phyloP scores from a whole-genome alignment of 2,113 vertebrate species.

The Chitala chitala region DNA sequence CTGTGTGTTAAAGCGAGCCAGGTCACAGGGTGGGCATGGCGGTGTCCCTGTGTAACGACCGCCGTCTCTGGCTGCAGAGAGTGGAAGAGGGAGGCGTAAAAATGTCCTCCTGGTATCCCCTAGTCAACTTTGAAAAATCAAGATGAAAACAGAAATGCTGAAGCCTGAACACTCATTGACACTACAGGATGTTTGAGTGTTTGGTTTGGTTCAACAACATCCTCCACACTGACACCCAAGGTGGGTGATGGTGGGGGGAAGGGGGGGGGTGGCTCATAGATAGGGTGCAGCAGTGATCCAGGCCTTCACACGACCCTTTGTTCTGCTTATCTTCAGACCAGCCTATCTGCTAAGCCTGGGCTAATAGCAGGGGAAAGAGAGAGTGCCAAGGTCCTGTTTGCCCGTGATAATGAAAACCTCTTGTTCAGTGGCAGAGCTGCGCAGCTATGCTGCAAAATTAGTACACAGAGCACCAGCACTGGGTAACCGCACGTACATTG shows the following conservation, averaged over 20 bases:
- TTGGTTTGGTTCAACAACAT: constrained; percentile 28
- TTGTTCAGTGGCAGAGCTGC: constrained; percentile 12
- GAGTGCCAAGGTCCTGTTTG: background rate
- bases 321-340: constrained; percentile 24
- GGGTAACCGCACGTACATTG: background rate
- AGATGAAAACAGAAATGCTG: background rate
- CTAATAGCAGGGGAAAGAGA: constrained; percentile 8
- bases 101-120: too few species aligned
- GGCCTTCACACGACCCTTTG: constrained; percentile 25
- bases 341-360: constrained; percentile 9
- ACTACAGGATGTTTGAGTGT: constrained; percentile 26
- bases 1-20: too few species aligned
- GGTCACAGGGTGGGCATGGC: background rate
- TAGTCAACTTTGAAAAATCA: background rate
- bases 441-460: background rate
- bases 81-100: too few species aligned
- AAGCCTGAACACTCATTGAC: constrained; percentile 15
- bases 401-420: constrained; percentile 13
- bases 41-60: background rate
- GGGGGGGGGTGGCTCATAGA: constrained; percentile 10
- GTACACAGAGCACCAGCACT: background rate
- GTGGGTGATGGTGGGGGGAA: background rate
- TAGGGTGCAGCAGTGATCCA: constrained; percentile 15
- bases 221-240: constrained; percentile 8
- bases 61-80: too few species aligned